Evolutionary conservation across 2,888 invertebrate genomes (phyloP).

Genomic region (Drosophila mettleri): DNA sequence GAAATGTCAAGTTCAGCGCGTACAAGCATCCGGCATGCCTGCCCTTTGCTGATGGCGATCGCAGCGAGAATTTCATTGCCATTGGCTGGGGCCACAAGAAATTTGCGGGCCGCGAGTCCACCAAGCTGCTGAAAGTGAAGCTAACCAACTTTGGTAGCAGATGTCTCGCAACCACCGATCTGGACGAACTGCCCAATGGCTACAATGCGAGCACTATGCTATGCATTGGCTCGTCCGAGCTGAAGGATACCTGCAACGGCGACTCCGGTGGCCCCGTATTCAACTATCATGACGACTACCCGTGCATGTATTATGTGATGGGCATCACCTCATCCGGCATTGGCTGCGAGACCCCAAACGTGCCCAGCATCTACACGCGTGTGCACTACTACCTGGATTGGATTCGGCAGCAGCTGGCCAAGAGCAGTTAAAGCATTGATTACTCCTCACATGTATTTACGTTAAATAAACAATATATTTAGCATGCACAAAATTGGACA

Average conservation of each 20-base stretch:
- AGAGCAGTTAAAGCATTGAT: neutral
- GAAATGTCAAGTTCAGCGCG: constrained; percentile 81
- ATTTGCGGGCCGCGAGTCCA: constrained; percentile 77
- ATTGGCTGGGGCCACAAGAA: constrained; percentile 86
- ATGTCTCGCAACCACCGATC: constrained; percentile 48
- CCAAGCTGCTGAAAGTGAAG: constrained; percentile 86
- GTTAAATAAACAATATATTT: neutral
- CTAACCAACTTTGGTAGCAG: constrained; percentile 83
- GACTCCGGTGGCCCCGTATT: constrained; percentile 82
- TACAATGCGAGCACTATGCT: constrained; percentile 60
- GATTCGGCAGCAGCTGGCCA: constrained; percentile 62
- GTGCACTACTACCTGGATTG: constrained; percentile 70
- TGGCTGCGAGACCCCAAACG: constrained; percentile 64
- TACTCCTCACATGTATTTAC: neutral
- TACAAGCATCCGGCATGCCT: constrained; percentile 86
- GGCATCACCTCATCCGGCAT: constrained; percentile 74
- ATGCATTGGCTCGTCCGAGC: constrained; percentile 72
- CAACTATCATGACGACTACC: constrained; percentile 59
- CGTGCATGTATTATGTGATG: constrained; percentile 76
- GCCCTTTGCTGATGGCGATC: constrained; percentile 67
- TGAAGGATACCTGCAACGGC: constrained; percentile 78
- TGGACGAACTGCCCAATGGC: constrained; percentile 60
- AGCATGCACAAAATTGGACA: neutral
- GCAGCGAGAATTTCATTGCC: constrained; percentile 79
- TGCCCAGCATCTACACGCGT: constrained; percentile 74